phyloP scores from a whole-genome alignment of 1,140 invertebrate genomes.

The Agrilus planipennis region DNA sequence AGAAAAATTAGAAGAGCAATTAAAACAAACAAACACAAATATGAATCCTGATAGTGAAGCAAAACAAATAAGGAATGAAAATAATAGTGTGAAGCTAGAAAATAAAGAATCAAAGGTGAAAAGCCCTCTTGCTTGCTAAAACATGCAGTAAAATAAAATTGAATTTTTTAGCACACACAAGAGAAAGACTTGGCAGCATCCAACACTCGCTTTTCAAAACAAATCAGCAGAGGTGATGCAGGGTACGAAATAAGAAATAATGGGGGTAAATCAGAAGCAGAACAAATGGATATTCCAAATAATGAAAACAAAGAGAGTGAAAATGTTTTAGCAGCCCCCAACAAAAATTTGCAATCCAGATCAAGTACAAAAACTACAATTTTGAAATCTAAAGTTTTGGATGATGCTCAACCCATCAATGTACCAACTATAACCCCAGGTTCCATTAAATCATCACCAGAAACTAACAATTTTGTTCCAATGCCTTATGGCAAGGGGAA shows the following conservation, averaged over 20 bases:
- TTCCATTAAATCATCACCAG: constrained; percentile 5
- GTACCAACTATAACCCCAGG: constrained; percentile 23
- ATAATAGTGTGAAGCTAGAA: constrained; percentile 15
- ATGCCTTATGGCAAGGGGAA: constrained; percentile 8
- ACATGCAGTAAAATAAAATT: too few relatives aligned
- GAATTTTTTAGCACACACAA: constrained; percentile 1
- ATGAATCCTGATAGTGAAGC: constrained; percentile 13
- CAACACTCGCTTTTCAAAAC: neutral
- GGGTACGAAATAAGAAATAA: constrained; percentile 5
- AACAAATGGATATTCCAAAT: constrained; percentile 5
- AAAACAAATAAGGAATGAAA: constrained; percentile 17
- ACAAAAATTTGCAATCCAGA: constrained; percentile 11
- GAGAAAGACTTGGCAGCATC: constrained; percentile 4
- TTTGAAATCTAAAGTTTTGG: constrained; percentile 13
- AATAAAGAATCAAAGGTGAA: constrained; percentile 17
- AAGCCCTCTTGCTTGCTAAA: constrained; percentile 1
- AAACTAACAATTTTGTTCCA: neutral
- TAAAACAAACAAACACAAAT: constrained; percentile 10
- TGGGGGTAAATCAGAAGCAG: neutral
- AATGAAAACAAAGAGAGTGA: neutral
- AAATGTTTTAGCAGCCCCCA: constrained; percentile 15
- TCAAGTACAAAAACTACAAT: constrained; percentile 2
- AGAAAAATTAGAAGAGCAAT: constrained; percentile 19
- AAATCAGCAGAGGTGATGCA: neutral
- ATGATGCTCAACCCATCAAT: constrained; percentile 16